Evolutionary conservation across 2,113 vertebrate genomes (phyloP).

Genomic region (Sakesphorus luctuosus): DNA sequence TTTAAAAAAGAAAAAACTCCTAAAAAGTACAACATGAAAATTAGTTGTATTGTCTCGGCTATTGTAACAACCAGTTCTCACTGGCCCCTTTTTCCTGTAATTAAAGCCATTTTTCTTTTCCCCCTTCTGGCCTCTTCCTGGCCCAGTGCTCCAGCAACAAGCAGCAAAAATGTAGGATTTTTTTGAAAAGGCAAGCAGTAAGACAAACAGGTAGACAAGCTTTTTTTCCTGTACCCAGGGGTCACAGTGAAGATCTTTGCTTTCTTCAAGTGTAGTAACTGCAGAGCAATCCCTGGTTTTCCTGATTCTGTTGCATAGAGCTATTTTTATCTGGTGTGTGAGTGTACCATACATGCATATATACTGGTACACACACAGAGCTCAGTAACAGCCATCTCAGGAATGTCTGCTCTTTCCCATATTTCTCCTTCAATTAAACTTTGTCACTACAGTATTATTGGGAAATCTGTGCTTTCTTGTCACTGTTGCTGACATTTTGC

Average conservation of each 20-base stretch:
- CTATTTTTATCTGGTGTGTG: not conserved
- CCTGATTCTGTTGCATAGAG: not conserved
- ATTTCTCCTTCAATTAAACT: not conserved
- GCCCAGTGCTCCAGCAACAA: not conserved
- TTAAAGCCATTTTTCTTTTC: slow-evolving; percentile 57
- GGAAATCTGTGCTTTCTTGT: not conserved
- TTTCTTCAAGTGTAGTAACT: not conserved
- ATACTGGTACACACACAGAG: not conserved
- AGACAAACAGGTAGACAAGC: slow-evolving; percentile 14
- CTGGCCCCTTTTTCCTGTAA: slow-evolving; percentile 56
- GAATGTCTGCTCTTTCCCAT: not conserved
- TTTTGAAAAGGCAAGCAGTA: not conserved
- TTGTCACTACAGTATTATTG: not conserved
- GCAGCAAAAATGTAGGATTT: slow-evolving; percentile 5
- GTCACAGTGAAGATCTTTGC: not conserved
- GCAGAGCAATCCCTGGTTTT: not conserved
- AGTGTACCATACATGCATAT: not conserved
- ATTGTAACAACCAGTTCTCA: slow-evolving; percentile 28
- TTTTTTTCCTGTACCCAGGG: not conserved
- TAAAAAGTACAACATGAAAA: not conserved
- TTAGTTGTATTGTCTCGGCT: not conserved
- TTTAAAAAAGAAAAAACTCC: not conserved
- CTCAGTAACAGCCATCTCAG: not conserved
- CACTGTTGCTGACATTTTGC: not conserved
- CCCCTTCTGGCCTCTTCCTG: slow-evolving; percentile 53